Conservation (phyloP, 2,113 vertebrate species). For the Gadus macrocephalus region DNA sequence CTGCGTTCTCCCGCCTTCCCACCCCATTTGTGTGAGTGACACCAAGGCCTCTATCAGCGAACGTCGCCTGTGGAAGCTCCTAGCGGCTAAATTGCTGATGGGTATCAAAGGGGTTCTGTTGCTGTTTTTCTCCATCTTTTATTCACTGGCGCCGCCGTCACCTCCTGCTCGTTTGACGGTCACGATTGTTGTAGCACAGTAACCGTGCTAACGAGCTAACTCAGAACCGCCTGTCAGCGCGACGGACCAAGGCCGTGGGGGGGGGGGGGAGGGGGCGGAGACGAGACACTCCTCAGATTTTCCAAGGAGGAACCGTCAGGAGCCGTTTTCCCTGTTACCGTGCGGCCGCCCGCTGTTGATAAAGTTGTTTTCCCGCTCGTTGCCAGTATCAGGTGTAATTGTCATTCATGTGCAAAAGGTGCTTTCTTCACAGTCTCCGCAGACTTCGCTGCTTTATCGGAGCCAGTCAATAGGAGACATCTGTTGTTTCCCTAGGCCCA, state of each 20-base stretch:
- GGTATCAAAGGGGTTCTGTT: constrained; percentile 41
- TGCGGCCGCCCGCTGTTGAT: neutral
- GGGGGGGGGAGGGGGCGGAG: neutral
- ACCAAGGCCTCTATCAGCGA: constrained; percentile 33
- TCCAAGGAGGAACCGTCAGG: neutral
- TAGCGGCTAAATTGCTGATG: constrained; percentile 53
- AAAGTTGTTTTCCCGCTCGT: neutral
- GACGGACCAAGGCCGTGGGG: constrained; percentile 6
- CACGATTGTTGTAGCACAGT: constrained; percentile 6
- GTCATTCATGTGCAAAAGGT: constrained; percentile 1
- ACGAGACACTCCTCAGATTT: no score
- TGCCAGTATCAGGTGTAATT: no score
- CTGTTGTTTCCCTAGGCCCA: neutral
- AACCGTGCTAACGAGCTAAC: constrained; percentile 38
- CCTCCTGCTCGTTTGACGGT: constrained; percentile 21
- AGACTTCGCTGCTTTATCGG: neutral
- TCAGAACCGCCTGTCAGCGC: constrained; percentile 8
- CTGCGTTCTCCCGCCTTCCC: neutral
- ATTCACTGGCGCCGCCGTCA: constrained; percentile 34
- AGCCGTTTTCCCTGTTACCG: neutral
- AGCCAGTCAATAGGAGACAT: constrained; percentile 5
- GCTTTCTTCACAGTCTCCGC: neutral
- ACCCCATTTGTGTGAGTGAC: constrained; percentile 51
- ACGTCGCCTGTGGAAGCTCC: constrained; percentile 39
- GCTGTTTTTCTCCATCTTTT: constrained; percentile 34